Evolutionary conservation across 2,113 vertebrate genomes (phyloP), one percentile per base, ranked within the genome.

Genomic region (Agapornis roseicollis): DNA sequence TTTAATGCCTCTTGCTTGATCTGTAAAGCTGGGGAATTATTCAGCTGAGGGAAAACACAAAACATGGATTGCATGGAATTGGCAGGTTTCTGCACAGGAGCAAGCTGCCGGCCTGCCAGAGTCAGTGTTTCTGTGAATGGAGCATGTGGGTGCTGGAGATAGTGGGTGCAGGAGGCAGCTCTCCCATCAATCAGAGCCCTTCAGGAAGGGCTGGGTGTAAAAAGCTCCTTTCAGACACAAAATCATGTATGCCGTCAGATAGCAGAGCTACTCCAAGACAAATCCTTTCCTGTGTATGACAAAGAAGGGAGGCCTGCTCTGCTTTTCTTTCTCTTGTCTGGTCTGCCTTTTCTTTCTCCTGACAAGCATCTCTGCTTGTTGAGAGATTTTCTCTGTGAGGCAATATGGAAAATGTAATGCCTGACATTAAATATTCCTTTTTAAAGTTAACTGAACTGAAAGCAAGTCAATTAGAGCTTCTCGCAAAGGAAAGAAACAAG

Each of bases 361-460:
- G 12, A 70, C 41, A 50, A 92, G 72, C 42, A 49, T 80, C 49
- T 89, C 64, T 76, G 47, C 33, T 58, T 24, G 56, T 35, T 28
- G 64, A 94, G 80, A 93, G 89, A 71, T 80, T 85, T 90, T 60
- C 64, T 90, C 61, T 90, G 69, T 58, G 79, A 94, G 63, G 68
- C 65, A 80, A 39, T 89, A 63, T 64, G 84, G 80, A 92, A 94
- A 91, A 79, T 96, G 88, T 72, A 86, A 56, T 90, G 70, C 60
- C 77, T 96, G 93, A 87, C 93, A 96, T 95, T 96, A 96, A 96
- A 91, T 90, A 96, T 91, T 91, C 72, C 80, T 89, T 95, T 96
- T 88, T 77, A 93, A 91, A 89, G 70, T 85, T 80, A 31, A 70
- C 73, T 88, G 41, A 84, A 86, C 63, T 91, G 65, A 12, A 46